A percentile compares a stretch with the other conserved stretches of the same genome.
Evolutionary conservation across 2,797 vertebrate species (phyloP).

Genomic region (Passerculus sandwichensis): DNA sequence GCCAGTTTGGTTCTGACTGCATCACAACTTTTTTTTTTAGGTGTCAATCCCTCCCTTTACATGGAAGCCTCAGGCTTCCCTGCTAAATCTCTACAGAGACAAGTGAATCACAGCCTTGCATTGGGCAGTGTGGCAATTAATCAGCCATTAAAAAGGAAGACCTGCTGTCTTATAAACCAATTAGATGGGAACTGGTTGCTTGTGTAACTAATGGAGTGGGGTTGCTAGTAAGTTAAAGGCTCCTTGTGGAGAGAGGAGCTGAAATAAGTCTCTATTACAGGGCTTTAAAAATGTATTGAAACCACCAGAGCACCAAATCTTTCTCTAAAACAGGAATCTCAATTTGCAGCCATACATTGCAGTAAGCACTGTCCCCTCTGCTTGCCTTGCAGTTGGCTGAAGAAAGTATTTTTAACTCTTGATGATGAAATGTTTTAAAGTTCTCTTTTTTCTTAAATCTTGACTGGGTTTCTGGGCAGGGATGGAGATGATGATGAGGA

Average conservation of each 20-base stretch:
- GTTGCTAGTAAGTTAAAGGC: slow-evolving; percentile 47
- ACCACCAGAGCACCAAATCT: neutral
- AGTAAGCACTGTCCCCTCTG: neutral
- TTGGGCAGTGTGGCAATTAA: slow-evolving; percentile 51
- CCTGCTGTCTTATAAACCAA: slow-evolving; percentile 62
- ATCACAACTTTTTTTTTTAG: neutral
- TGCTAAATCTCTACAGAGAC: neutral
- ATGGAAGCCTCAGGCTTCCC: neutral
- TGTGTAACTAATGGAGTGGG: slow-evolving; percentile 46
- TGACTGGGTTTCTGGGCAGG: neutral
- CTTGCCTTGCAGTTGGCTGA: neutral
- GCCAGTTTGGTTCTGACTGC: neutral
- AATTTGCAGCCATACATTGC: neutral
- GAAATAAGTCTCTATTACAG: slow-evolving; percentile 1
- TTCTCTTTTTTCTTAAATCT: neutral
- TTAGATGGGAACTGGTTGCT: slow-evolving; percentile 50
- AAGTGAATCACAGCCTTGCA: neutral
- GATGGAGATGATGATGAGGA: neutral
- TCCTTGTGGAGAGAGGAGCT: neutral
- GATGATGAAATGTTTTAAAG: neutral
- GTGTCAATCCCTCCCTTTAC: neutral
- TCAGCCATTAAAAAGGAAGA: slow-evolving; percentile 54
- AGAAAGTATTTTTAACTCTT: slow-evolving; percentile 21
- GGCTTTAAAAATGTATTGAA: neutral
- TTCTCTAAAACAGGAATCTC: neutral